Base-by-base conservation (phyloP, 2,888 invertebrate species). In the Sesia apiformis region DNA sequence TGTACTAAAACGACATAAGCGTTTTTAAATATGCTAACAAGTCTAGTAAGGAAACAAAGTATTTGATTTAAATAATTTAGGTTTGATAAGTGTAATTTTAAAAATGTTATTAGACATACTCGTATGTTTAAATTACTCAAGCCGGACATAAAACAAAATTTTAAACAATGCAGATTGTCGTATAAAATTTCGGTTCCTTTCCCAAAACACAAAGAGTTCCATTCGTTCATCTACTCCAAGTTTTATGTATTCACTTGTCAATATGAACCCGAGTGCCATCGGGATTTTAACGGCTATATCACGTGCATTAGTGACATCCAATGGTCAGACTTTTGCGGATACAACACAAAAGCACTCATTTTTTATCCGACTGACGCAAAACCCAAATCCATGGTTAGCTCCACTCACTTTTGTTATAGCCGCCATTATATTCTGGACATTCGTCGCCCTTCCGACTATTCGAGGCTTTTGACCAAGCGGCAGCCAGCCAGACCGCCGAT, bases 351-450 rank as follows among this genome's bases (percentile, higher is more conserved):
- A 71, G 81, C 70, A 66, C 67, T 81, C 73, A 67, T 75, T 83
- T 83, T 86, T 84, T 79, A 71, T 64, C 64, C 66, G 67, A 70
- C 75, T 75, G 70, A 78, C 81, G 73, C 75, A 72, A 78, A 86
- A 83, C 81, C 80, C 79, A 84, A 88, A 88, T 88, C 88, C 87
- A 87, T 87, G 88, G 88, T 85, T 76, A 84, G 81, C 73, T 67
- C 78, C 70, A 74, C 77, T 84, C 80, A 85, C 84, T 86, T 87
- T 84, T 87, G 81, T 85, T 83, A 83, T 84, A 79, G 81, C 79
- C 72, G 69, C 83, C 70, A 82, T 83, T 83, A 84, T 81, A 74
- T 76, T 73, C 75, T 69, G 74, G 69, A 69, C 74, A 68, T 59
- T 67, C 64, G 70, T 65, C 68, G 75, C 68, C 60, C 65, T 60